phyloP scores from a whole-genome alignment of 2,888 invertebrate genomes.

The Coenonympha glycerion region DNA sequence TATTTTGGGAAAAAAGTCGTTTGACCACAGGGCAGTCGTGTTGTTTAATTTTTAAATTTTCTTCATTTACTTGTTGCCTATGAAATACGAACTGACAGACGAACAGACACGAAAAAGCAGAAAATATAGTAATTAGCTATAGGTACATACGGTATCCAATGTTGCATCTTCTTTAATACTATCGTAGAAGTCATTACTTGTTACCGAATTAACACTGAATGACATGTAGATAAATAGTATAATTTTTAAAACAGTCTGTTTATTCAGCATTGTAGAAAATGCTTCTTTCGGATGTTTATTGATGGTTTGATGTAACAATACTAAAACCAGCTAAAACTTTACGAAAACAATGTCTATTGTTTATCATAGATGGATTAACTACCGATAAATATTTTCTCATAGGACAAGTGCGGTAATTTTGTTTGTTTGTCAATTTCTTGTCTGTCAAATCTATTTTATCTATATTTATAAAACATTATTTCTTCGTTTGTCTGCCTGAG shows the following conservation, averaged over 20 bases:
- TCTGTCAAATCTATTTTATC: too few relatives aligned
- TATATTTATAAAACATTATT: too few relatives aligned
- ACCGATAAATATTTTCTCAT: too few relatives aligned
- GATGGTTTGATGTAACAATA: not conserved
- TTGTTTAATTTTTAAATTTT: too few relatives aligned
- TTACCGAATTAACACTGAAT: not conserved
- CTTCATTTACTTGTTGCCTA: too few relatives aligned
- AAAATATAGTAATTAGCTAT: not conserved
- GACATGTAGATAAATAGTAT: not conserved
- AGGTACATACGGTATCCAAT: constrained; percentile 63
- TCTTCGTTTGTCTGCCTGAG: too few relatives aligned
- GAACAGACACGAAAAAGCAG: too few relatives aligned
- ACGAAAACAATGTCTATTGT: too few relatives aligned
- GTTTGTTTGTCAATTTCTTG: constrained; percentile 6
- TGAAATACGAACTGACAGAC: too few relatives aligned
- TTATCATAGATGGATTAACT: constrained; percentile 5
- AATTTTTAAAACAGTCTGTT: not conserved
- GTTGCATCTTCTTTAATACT: constrained; percentile 55
- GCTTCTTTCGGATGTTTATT: not conserved
- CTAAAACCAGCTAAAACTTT: constrained; percentile 3
- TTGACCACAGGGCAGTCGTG: too few relatives aligned
- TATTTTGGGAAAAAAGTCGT: too few relatives aligned
- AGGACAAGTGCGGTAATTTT: too few relatives aligned
- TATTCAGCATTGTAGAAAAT: not conserved
- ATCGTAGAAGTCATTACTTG: constrained; percentile 30